phyloP scores from a whole-genome alignment of 2,113 vertebrate genomes.

The Synchiropus splendidus region DNA sequence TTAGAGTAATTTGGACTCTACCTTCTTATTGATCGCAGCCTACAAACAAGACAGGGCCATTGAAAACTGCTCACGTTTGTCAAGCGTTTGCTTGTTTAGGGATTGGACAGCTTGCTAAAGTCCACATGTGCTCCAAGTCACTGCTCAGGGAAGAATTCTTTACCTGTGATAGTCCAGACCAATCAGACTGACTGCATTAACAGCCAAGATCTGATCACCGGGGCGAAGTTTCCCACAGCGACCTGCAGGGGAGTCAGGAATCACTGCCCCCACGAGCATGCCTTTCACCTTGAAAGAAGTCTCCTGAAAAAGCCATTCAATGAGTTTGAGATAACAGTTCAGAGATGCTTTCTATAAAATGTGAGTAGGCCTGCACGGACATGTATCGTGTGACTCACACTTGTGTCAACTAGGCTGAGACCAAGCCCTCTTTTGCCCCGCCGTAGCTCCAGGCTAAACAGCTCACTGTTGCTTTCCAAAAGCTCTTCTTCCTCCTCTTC shows the following conservation, averaged over 20 bases:
- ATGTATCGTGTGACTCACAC: constrained; percentile 42
- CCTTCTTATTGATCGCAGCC: no score
- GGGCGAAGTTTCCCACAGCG: constrained; percentile 45
- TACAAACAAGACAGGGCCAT: no score
- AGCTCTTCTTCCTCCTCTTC: constrained; percentile 30
- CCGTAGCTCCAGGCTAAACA: constrained; percentile 67
- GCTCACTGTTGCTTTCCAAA: constrained; percentile 34
- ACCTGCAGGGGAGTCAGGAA: constrained; percentile 66
- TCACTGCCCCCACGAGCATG: constrained; percentile 63
- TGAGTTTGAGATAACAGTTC: no score
- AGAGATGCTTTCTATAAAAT: not conserved
- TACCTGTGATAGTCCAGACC: constrained; percentile 63
- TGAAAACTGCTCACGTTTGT: no score
- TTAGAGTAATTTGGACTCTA: no score
- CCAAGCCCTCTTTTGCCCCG: constrained; percentile 60
- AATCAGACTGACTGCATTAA: constrained; percentile 66
- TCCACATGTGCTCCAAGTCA: no score
- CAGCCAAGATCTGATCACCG: constrained; percentile 68
- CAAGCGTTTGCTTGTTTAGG: no score
- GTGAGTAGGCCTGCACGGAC: no score
- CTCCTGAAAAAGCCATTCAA: constrained; percentile 39
- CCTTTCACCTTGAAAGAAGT: constrained; percentile 49
- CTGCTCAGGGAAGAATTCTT: not conserved
- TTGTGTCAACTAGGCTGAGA: constrained; percentile 62
- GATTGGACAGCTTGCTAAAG: no score